Base-by-base conservation (phyloP, 2,888 invertebrate species). In the Ceriagrion tenellum region DNA sequence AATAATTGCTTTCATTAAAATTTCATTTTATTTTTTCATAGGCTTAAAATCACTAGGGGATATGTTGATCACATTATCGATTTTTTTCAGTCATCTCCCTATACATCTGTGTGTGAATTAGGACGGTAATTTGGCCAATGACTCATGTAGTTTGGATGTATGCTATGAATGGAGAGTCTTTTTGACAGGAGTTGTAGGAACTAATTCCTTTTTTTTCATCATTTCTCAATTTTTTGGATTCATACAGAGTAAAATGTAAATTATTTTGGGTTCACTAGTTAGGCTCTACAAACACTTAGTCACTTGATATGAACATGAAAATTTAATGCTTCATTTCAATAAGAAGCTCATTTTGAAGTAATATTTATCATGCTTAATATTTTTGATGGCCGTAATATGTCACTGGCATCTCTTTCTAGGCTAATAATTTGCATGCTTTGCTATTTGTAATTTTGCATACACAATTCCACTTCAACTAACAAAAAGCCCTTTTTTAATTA, bases 381-480 rank as follows among this genome's bases (percentile, higher is more conserved):
- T 47, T 93, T 89, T 89, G 89, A 89, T 55, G 63, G 47, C 47
- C 47, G 18, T 93, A 69, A 47, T 93, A 47, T 93, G 93, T 74
- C 93, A 69, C 56, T 69, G 93, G 93, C 55, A 74, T 93, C 69
- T 40, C 55, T 93, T 47, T 93, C 59, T 74, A 93, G 93, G 93
- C 93, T 55, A 93, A 93, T 93, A 93, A 93, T 93, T 56, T 93
- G 93, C 93, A 93, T 93, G 93, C 93, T 93, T 93, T 40, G 93
- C 93, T 93, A 93, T 47, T 69, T 93, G 69, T 93, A 93, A 93
- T 93, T 63, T 93, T 93, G 69, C 93, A 93, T 93, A 93, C 93
- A 93, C 93, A 69, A 47, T 74, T 63, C 69, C 93, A 93, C 93
- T 74, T 47, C 47, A 69, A 93, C 93, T 93, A 93, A 93, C 93